phyloP scores from a whole-genome alignment of 1,140 invertebrate genomes.

The Camponotus pennsylvanicus region DNA sequence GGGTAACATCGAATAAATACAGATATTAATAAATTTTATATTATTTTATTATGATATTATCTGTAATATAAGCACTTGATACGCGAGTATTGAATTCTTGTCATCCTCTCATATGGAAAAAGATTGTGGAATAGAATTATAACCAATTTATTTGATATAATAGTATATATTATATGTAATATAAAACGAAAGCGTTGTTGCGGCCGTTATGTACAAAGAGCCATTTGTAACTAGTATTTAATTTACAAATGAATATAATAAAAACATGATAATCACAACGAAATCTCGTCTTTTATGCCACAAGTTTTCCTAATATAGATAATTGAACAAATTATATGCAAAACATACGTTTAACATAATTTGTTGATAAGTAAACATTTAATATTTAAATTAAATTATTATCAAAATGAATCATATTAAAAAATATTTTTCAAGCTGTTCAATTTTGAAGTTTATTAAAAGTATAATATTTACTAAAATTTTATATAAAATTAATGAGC shows the following conservation, averaged over 20 bases:
- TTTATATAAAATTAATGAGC: neutral
- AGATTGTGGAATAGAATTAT: constrained; percentile 75
- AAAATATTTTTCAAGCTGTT: neutral
- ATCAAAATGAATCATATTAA: neutral
- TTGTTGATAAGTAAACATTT: constrained; percentile 15
- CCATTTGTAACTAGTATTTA: constrained; percentile 85
- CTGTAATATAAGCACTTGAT: neutral
- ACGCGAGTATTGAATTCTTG: constrained; percentile 41
- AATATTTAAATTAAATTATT: constrained; percentile 31
- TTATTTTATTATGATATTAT: neutral
- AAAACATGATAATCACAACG: constrained; percentile 78
- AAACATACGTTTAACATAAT: neutral
- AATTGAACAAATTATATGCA: neutral
- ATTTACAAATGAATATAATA: constrained; percentile 84
- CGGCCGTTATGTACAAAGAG: constrained; percentile 85
- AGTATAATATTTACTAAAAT: constrained; percentile 17
- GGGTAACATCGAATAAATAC: neutral
- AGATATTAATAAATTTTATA: neutral
- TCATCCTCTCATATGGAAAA: constrained; percentile 50
- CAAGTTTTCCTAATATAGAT: constrained; percentile 17
- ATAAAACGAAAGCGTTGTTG: constrained; percentile 84
- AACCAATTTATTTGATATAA: constrained; percentile 84
- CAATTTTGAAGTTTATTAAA: constrained; percentile 19
- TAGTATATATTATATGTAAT: constrained; percentile 81
- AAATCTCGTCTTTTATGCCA: constrained; percentile 31